These are phyloP conservation scores for Narcine bancroftii DNA, from an alignment of 2,113 vertebrate species.

Conservation along the genomic window DNA sequence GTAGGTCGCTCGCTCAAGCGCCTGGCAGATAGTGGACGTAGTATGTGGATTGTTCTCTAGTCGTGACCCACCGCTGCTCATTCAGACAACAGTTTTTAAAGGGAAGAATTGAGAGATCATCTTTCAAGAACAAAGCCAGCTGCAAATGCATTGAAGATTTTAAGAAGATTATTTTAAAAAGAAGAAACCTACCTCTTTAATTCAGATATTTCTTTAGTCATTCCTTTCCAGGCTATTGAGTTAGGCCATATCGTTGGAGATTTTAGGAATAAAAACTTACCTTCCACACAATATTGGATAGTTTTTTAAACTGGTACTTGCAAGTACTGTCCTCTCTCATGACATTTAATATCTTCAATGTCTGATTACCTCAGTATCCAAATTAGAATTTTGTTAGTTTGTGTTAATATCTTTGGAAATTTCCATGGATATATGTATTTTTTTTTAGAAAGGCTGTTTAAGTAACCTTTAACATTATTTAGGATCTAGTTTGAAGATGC, in stretches of 20 bases:
- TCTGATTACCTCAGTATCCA: conserved; percentile 22
- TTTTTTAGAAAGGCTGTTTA: neutral
- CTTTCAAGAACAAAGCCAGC: conserved; percentile 6
- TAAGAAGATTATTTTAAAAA: neutral
- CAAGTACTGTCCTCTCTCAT: neutral
- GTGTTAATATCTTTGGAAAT: conserved; percentile 17
- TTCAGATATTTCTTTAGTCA: conserved; percentile 11
- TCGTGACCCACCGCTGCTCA: neutral
- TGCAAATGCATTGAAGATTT: neutral
- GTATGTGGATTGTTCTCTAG: conserved; percentile 81
- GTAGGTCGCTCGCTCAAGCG: conserved; percentile 79
- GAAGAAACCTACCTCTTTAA: conserved; percentile 28
- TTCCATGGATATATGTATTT: neutral
- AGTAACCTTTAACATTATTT: conserved; percentile 26
- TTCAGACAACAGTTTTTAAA: neutral
- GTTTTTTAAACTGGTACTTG: neutral
- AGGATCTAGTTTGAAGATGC: conserved; percentile 6
- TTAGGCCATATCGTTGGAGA: neutral
- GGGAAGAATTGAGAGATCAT: neutral
- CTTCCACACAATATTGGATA: conserved; percentile 14
- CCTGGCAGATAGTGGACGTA: conserved; percentile 74
- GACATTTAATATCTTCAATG: neutral
- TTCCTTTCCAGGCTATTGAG: neutral
- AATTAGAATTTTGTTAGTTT: conserved; percentile 7
- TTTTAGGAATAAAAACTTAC: neutral